A percentile compares a stretch with the other conserved stretches of the same genome.
phyloP scores from a whole-genome alignment of 2,797 vertebrate species.

The Clarias platycephalus region DNA sequence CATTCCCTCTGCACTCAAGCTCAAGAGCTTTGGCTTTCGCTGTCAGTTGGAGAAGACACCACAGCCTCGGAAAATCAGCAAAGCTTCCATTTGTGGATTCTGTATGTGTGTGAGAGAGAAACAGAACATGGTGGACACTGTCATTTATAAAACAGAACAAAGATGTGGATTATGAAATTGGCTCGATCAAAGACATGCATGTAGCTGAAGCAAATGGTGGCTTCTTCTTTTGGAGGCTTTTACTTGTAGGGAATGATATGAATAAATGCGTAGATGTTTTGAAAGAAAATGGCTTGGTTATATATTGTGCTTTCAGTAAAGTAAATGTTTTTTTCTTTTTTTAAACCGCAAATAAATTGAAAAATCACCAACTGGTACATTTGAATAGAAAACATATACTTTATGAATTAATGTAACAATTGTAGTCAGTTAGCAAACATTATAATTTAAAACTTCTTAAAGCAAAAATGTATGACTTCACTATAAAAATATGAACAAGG shows the following conservation, averaged over 20 bases:
- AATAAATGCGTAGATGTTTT: constrained; percentile 10
- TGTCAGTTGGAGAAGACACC: constrained; percentile 46
- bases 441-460: background rate
- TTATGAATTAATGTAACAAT: background rate
- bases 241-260: background rate
- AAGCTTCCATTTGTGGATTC: constrained; percentile 39
- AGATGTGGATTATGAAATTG: constrained; percentile 19
- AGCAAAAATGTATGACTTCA: background rate
- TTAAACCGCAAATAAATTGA: background rate
- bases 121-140: constrained; percentile 16
- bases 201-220: background rate
- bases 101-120: constrained; percentile 16
- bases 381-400: background rate
- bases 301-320: background rate
- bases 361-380: background rate
- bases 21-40: constrained; percentile 59
- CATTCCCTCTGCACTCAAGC: constrained; percentile 59
- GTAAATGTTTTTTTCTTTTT: background rate
- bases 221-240: background rate
- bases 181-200: background rate
- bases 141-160: constrained; percentile 41
- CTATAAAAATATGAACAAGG: too few species aligned
- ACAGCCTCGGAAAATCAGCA: constrained; percentile 48
- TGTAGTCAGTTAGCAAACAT: background rate
- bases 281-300: background rate